Evolutionary conservation across 2,113 vertebrate species (phyloP).

Genomic region (Progne subis): DNA sequence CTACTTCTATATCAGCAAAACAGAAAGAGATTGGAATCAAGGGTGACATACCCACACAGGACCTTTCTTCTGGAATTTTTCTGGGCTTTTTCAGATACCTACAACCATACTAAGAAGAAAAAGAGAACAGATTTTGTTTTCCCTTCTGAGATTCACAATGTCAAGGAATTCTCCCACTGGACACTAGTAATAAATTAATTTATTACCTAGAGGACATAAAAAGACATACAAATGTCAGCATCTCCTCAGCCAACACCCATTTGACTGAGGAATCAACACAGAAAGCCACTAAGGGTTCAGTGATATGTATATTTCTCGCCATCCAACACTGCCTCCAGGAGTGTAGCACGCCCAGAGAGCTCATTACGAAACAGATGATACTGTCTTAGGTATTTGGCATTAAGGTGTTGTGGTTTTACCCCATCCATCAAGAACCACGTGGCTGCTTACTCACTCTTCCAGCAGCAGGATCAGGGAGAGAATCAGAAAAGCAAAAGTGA

Average conservation of each 20-base stretch:
- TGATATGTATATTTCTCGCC: neutral
- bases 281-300: neutral
- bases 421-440: fast-evolving
- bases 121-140: neutral
- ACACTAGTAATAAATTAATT: neutral
- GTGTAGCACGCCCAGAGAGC: neutral
- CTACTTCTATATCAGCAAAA: neutral
- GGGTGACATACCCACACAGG: neutral
- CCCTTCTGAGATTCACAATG: neutral
- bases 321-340: neutral
- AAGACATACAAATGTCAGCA: neutral
- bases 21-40: neutral
- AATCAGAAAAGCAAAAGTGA: neutral
- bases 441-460: neutral
- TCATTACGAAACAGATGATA: neutral
- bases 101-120: neutral
- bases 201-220: neutral
- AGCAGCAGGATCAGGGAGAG: neutral
- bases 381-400: neutral
- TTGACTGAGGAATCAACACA: neutral
- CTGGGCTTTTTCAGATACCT: neutral
- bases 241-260: neutral
- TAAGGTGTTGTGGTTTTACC: neutral
- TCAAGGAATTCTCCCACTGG: neutral
- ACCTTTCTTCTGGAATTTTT: neutral